Evolutionary conservation across 2,888 invertebrate genomes (phyloP).

Genomic region (Camptogramma bilineatum): DNA sequence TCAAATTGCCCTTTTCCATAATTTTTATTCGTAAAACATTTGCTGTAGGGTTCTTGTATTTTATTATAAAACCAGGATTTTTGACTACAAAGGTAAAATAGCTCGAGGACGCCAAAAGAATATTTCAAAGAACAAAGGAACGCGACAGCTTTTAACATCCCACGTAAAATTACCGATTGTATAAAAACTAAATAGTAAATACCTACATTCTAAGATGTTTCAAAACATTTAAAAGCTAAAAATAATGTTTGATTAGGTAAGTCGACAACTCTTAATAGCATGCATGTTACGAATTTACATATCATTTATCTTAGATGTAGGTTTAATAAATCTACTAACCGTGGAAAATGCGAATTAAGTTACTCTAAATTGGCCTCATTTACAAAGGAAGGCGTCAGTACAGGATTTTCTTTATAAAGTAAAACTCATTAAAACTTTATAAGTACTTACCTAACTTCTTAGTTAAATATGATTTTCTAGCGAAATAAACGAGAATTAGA

Average conservation of each 20-base stretch:
- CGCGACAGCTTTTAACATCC: background rate
- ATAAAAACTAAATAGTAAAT: no score
- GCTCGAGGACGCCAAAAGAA: background rate
- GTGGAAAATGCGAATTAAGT: no score
- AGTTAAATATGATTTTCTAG: background rate
- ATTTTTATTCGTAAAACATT: background rate
- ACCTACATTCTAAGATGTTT: background rate
- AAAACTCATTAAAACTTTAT: background rate
- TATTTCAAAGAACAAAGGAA: background rate
- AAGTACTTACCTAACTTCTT: background rate
- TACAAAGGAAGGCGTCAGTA: background rate
- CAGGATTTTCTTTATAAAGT: background rate
- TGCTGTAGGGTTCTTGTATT: background rate
- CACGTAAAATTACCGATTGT: background rate
- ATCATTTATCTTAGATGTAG: no score
- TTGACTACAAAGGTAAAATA: background rate
- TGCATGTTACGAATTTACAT: no score
- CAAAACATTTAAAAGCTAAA: background rate
- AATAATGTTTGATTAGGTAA: background rate
- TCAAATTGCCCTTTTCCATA: background rate
- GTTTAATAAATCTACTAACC: no score
- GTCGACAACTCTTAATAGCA: background rate
- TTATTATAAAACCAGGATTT: background rate
- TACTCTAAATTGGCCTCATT: background rate
- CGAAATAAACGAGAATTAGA: background rate